These are phyloP conservation scores for Orchesella cincta DNA, from an alignment of 1,140 invertebrate genomes.

Conservation along the genomic window DNA sequence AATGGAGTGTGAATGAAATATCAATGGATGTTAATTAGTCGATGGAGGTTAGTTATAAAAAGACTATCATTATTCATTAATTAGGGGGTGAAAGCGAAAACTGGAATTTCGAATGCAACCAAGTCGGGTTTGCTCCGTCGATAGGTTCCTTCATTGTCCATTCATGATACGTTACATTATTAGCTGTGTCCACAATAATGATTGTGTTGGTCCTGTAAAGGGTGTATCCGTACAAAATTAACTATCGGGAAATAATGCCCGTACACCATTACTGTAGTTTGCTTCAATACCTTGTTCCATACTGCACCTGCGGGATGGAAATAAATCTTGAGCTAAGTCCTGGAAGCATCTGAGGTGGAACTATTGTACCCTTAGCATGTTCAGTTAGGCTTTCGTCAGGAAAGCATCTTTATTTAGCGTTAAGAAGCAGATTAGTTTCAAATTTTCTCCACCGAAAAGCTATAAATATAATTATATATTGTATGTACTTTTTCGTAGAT, in stretches of 20 bases:
- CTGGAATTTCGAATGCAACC: conserved; percentile 23
- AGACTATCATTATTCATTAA: too few relatives aligned
- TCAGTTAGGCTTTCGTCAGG: conserved; percentile 67
- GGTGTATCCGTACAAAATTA: conserved; percentile 32
- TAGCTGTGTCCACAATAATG: conserved; percentile 65
- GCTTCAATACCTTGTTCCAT: too few relatives aligned
- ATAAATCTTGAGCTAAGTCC: conserved; percentile 70
- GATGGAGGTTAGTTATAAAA: too few relatives aligned
- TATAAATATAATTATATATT: neutral
- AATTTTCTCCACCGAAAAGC: neutral
- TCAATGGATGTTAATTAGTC: too few relatives aligned
- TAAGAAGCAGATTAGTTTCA: conserved; percentile 21
- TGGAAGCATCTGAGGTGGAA: neutral
- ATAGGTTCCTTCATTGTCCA: conserved; percentile 63
- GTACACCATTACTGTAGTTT: conserved; percentile 56
- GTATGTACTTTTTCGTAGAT: conserved; percentile 62
- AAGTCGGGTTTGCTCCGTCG: conserved; percentile 48
- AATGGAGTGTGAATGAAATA: too few relatives aligned
- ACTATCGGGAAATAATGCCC: neutral
- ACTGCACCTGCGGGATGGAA: conserved; percentile 60
- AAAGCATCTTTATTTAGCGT: conserved; percentile 60
- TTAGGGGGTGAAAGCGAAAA: too few relatives aligned
- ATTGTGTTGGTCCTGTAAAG: conserved; percentile 69
- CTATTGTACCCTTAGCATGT: conserved; percentile 56
- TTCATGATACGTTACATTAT: conserved; percentile 67